Percentiles rank a stretch among this genome's conserved stretches.
Evolutionary conservation across 2,797 vertebrate genomes (phyloP).

Genomic region (Ataeniobius toweri): DNA sequence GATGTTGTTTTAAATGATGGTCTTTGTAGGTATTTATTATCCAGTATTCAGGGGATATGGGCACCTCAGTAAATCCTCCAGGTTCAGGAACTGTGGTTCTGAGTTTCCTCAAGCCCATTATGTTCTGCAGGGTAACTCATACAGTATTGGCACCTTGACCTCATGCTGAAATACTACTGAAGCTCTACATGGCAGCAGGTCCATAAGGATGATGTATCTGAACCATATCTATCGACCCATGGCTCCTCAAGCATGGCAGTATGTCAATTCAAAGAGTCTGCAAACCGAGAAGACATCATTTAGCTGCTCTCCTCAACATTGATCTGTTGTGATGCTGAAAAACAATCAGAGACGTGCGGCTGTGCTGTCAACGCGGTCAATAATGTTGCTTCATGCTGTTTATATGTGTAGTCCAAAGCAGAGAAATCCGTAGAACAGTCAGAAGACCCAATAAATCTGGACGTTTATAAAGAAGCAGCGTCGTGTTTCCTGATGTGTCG

Average conservation of each 20-base stretch:
- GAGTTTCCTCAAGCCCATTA: constrained; percentile 4
- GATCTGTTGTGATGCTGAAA: constrained; percentile 65
- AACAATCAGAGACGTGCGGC: constrained; percentile 68
- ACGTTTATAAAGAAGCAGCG: too few species aligned
- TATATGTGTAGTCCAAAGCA: constrained; percentile 3
- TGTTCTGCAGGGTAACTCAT: constrained; percentile 44
- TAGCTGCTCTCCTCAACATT: constrained; percentile 63
- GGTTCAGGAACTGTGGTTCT: too few species aligned
- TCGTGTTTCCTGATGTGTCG: too few species aligned
- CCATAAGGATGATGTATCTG: constrained; percentile 64
- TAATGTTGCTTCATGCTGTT: constrained; percentile 49
- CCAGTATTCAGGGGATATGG: too few species aligned
- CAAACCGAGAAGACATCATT: constrained; percentile 73
- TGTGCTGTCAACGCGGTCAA: constrained; percentile 57
- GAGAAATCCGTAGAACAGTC: not conserved
- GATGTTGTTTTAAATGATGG: too few species aligned
- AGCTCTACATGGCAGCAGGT: constrained; percentile 53
- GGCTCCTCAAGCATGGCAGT: constrained; percentile 61
- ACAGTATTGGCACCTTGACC: constrained; percentile 52
- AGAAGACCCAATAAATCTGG: too few species aligned
- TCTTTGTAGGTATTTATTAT: too few species aligned
- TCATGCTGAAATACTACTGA: constrained; percentile 46
- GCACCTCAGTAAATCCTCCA: too few species aligned
- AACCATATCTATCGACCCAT: constrained; percentile 61
- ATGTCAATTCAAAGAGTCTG: constrained; percentile 70